Conservation (phyloP, 1,140 invertebrate species). For the Maniola jurtina region DNA sequence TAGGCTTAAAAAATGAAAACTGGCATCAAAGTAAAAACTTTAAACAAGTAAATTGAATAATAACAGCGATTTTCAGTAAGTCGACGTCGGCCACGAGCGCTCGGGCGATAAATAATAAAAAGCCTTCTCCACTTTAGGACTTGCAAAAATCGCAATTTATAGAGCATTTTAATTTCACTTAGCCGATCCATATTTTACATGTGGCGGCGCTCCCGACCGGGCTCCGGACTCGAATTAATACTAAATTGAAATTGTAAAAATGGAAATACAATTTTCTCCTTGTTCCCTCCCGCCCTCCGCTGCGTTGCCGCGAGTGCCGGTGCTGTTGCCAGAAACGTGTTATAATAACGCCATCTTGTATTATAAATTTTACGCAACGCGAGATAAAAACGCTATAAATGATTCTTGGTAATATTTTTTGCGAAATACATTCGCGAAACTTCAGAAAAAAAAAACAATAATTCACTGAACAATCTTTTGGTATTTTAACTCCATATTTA, state of each 20-base stretch:
- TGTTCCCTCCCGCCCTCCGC: slow-evolving; percentile 50
- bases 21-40: slow-evolving; percentile 42
- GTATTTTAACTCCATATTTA: too few species aligned
- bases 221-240: slow-evolving; percentile 74
- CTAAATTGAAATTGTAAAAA: slow-evolving; percentile 79
- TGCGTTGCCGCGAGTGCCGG: slow-evolving; percentile 43
- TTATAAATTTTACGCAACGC: slow-evolving; percentile 29
- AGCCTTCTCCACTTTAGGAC: slow-evolving; percentile 78
- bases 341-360: slow-evolving; percentile 60
- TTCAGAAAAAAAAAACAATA: background rate
- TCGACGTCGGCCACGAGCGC: slow-evolving; percentile 61
- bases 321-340: slow-evolving; percentile 64
- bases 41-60: slow-evolving; percentile 72
- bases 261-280: slow-evolving; percentile 78
- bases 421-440: slow-evolving; percentile 14
- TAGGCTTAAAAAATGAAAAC: slow-evolving; percentile 35
- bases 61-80: slow-evolving; percentile 73
- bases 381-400: slow-evolving; percentile 24
- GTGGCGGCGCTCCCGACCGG: slow-evolving; percentile 69
- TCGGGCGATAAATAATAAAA: slow-evolving; percentile 76
- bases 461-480: background rate
- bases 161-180: slow-evolving; percentile 79
- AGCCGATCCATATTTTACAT: slow-evolving; percentile 79
- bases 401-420: slow-evolving; percentile 24
- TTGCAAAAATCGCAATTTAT: slow-evolving; percentile 79